phyloP scores from a whole-genome alignment of 2,113 vertebrate genomes.

The Oreochromis spilurus region DNA sequence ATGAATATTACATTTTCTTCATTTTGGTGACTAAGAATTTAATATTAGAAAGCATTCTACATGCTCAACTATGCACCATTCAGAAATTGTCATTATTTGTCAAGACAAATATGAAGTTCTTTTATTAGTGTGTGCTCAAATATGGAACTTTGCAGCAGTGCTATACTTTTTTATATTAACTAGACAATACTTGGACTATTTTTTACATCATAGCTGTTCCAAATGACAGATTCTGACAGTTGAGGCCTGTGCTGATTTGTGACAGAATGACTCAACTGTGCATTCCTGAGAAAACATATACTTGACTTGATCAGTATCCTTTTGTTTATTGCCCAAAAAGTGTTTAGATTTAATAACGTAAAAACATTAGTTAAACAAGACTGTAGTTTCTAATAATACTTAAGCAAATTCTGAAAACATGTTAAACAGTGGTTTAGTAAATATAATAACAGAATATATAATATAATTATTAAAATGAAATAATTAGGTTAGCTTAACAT shows the following conservation, averaged over 20 bases:
- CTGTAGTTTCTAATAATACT: not conserved
- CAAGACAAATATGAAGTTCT: not conserved
- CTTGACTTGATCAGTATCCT: not conserved
- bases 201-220: not conserved
- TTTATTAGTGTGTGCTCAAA: not conserved
- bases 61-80: not conserved
- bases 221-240: not conserved
- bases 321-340: not conserved
- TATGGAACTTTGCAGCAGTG: not conserved
- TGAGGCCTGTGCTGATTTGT: not conserved
- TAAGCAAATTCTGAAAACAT: not conserved
- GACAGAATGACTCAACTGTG: not conserved
- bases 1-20: not conserved
- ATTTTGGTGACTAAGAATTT: not conserved
- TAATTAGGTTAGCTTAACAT: not conserved
- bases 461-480: not conserved
- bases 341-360: not conserved
- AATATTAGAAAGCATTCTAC: not conserved
- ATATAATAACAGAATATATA: not conserved
- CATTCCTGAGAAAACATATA: not conserved
- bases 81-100: not conserved
- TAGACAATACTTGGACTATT: not conserved
- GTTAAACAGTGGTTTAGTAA: not conserved
- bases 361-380: not conserved
- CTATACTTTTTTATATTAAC: not conserved